These are phyloP conservation scores for Ennomos erosarius DNA, from an alignment of 2,888 invertebrate genomes.

Conservation along the genomic window DNA sequence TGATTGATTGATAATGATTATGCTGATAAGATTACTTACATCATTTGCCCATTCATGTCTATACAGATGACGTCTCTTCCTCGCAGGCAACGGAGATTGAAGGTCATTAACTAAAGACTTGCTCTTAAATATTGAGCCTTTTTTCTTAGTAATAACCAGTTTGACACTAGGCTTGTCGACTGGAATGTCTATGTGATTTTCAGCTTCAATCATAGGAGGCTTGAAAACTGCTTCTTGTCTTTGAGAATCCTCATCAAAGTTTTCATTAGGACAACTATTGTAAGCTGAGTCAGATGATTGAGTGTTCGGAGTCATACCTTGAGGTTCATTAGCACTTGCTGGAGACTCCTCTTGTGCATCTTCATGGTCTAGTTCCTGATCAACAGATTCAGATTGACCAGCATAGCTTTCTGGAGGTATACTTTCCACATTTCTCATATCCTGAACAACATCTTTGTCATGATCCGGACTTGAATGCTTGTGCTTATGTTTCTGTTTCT, in stretches of 20 bases:
- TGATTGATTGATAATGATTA: too few relatives aligned
- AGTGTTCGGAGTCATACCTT: constrained; percentile 50
- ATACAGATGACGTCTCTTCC: constrained; percentile 92
- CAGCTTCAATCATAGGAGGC: constrained; percentile 70
- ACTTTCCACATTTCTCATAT: constrained; percentile 40
- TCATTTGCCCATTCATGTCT: constrained; percentile 96
- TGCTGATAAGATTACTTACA: constrained; percentile 65
- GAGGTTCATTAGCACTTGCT: constrained; percentile 60
- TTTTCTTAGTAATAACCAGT: constrained; percentile 91
- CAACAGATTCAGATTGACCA: constrained; percentile 28
- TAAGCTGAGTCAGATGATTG: constrained; percentile 77
- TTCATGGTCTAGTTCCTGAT: constrained; percentile 50
- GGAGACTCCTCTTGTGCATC: constrained; percentile 48
- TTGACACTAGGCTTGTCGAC: constrained; percentile 86
- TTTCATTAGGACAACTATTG: constrained; percentile 78
- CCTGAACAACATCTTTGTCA: constrained; percentile 40
- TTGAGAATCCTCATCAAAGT: constrained; percentile 70
- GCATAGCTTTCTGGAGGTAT: constrained; percentile 39
- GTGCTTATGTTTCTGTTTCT: constrained; percentile 68
- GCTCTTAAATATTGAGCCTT: constrained; percentile 96
- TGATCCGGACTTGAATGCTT: constrained; percentile 66
- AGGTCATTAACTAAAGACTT: constrained; percentile 89
- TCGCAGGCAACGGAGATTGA: constrained; percentile 82
- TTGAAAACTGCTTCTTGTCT: constrained; percentile 78
- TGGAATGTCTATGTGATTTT: constrained; percentile 61